Base-by-base conservation (phyloP, 2,888 invertebrate species). In the Cryptus armator region DNA sequence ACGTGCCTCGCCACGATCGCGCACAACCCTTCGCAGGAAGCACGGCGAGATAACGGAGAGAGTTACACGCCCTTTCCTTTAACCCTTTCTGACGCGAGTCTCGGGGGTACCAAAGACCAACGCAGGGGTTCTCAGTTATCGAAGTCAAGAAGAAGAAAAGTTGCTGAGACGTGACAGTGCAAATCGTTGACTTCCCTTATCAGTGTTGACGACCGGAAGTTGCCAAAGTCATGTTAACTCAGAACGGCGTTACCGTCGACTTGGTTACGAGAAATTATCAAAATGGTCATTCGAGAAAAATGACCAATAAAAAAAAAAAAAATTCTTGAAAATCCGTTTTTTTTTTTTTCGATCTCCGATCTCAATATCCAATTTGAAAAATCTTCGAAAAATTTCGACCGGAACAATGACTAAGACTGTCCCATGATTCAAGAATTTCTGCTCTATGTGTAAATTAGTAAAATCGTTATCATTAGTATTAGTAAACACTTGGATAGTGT, bases 31-130 rank as follows among this genome's bases (percentile, higher is more conserved):
- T 83, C 81, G 71, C 74, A 90, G 91, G 91, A 92, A 93, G 90
- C 91, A 90, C 91, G 87, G 87, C 90, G 91, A 93, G 93, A 93
- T 93, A 93, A 93, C 92, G 91, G 89, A 90, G 91, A 92, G 91
- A 92, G 92, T 92, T 92, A 92, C 92, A 91, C 91, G 90, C 91
- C 92, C 91, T 90, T 82, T 91, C 89, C 91, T 89, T 90, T 90
- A 92, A 91, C 92, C 92, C 92, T 91, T 91, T 89, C 84, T 87
- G 51, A 32, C 48, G 29, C 37, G 43, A 71, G 76, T 76, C 62
- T 79, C 75, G 66, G 62, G 3, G n/a, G 46, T 79, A 51, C 78
- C 74, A n/a, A 76, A 80, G 44, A 72, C 85, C 71, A 59, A 75
- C 53, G 44, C 67, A 84, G 84, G 19, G 84, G 81, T 72, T 70